Percentiles rank a stretch among this genome's conserved stretches.
Evolutionary conservation across 2,888 invertebrate species (phyloP).

Genomic region (Empis stercorea): DNA sequence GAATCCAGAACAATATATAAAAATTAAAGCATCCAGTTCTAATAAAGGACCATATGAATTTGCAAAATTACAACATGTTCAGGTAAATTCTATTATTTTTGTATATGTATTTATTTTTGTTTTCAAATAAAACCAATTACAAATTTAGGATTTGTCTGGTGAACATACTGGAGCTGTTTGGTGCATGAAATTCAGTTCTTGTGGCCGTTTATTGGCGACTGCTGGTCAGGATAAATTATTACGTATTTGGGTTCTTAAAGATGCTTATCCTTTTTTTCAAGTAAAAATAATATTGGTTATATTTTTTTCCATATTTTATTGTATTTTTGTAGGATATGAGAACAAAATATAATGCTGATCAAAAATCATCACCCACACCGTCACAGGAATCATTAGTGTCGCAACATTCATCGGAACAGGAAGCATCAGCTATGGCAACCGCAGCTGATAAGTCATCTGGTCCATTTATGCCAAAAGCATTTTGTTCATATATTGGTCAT

Average conservation of each 20-base stretch:
- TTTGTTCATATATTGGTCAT: conserved; percentile 88
- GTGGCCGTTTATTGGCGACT: conserved; percentile 87
- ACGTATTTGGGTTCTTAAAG: conserved; percentile 87
- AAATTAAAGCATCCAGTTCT: conserved; percentile 87
- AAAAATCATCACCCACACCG: conserved; percentile 81
- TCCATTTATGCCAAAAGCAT: conserved; percentile 79
- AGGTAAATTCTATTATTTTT: conserved; percentile 39
- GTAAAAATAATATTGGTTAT: conserved; percentile 30
- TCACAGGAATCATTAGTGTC: conserved; percentile 85
- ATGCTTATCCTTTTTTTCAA: conserved; percentile 83
- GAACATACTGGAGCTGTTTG: conserved; percentile 90
- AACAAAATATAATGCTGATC: conserved; percentile 82
- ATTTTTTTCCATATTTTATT: neutral
- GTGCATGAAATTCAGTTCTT: conserved; percentile 97
- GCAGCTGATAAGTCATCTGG: conserved; percentile 48
- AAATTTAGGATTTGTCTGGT: conserved; percentile 53
- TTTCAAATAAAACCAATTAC: neutral
- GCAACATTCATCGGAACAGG: conserved; percentile 53
- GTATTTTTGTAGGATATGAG: conserved; percentile 64
- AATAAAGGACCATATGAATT: conserved; percentile 98
- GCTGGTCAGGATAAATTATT: conserved; percentile 93
- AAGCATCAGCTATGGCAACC: conserved; percentile 40
- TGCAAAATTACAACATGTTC: conserved; percentile 78
- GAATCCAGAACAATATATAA: conserved; percentile 64
- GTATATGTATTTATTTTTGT: too few species aligned